A percentile compares a stretch with the other conserved stretches of the same genome.
Conservation (phyloP, 2,113 vertebrate species). For the Zosterops hypoxanthus region DNA sequence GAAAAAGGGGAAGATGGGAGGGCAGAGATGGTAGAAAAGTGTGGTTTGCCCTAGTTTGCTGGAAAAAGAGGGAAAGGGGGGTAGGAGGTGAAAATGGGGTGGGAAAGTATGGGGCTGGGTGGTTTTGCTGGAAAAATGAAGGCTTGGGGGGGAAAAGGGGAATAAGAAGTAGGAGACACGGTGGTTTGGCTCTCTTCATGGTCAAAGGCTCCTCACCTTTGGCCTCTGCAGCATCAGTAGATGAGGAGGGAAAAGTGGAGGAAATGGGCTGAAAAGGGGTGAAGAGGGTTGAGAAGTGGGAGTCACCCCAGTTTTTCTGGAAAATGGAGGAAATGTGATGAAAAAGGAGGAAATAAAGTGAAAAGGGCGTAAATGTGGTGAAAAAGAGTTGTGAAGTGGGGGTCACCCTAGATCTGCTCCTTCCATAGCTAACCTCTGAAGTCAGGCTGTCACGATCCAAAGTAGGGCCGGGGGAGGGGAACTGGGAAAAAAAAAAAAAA, state of each 20-base stretch:
- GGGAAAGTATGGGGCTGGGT: fast-evolving
- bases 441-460: not conserved
- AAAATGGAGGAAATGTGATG: not conserved
- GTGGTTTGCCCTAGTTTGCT: not conserved
- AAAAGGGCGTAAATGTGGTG: not conserved
- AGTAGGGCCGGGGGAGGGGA: fast-evolving
- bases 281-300: not conserved
- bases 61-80: not conserved
- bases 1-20: not conserved
- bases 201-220: not conserved
- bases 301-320: not conserved
- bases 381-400: not conserved
- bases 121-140: not conserved
- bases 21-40: not conserved
- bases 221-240: not conserved
- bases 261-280: not conserved
- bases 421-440: not conserved
- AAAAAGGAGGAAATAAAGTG: not conserved
- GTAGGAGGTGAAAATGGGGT: not conserved
- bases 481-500: not conserved
- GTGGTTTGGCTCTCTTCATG: not conserved
- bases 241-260: not conserved
- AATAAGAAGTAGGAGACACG: no score
- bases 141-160: not conserved
- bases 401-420: not conserved